Base-by-base conservation (phyloP, 2,113 vertebrate species). In the Microtus richardsoni region DNA sequence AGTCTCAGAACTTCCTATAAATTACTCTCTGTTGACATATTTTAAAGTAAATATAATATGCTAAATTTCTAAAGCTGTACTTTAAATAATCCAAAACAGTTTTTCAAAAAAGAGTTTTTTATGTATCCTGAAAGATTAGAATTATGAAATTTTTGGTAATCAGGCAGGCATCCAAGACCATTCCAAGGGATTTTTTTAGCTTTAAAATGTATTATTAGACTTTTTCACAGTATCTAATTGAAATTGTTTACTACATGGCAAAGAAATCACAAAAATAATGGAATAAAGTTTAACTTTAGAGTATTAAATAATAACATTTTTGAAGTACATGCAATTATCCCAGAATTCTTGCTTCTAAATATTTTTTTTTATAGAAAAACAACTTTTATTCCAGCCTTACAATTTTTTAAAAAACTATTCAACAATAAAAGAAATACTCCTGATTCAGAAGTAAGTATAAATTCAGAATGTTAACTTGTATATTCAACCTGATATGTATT, bases 261-360 rank as follows among this genome's bases (percentile, higher is more conserved):
- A 96, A 92, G 14, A 88, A 96, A 79, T 0, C 41, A 90, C 82
- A 16, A 97, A 36, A 22, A 19, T 83, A 68, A 41, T 36, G 0
- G 7, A 84, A 84, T 41, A 58, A 30, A 41, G 2, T 60, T 75
- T 62, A 91, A 41, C 92, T 93, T 92, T 87, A 6, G 10, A 0
- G 39, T 75, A 22, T 14, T 49, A 80, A 93, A 1, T 83, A 30
- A 74, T 3, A 93, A 12, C 0, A 88, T 89, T 95, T 66, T 66
- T 78, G 36, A 94, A 82, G 1, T 39, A n/a, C 14, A n/a, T 30
- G 71, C 1, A 90, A 68, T 89, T 91, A 4, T 7, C 62, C 87
- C 49, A 84, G 17, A 41, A 22, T 58, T 77, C 82, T 58, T 86
- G 11, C 26, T 33, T 17, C 36, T 96, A 10, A 97, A 86, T 62